Evolutionary conservation across 2,797 vertebrate species (phyloP).

Genomic region (Lagorchestes hirsutus): DNA sequence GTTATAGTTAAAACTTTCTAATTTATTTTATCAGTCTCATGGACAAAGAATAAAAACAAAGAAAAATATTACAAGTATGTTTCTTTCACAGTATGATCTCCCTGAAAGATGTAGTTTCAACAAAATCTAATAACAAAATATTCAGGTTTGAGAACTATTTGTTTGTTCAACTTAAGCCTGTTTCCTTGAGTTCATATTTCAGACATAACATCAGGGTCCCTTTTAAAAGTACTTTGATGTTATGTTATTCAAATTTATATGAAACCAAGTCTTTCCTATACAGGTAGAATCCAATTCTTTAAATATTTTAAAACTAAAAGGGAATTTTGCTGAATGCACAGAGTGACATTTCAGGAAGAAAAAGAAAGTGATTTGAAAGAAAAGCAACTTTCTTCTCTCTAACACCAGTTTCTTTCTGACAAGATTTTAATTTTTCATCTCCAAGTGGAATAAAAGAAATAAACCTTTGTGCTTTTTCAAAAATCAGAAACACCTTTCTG

Average conservation of each 20-base stretch:
- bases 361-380: neutral
- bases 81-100: neutral
- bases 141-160: neutral
- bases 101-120: neutral
- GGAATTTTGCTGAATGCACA: neutral
- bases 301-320: neutral
- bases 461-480: neutral
- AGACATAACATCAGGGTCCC: neutral
- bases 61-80: too few species aligned
- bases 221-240: neutral
- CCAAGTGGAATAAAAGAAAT: neutral
- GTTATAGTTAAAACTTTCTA: too few species aligned
- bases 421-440: neutral
- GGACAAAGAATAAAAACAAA: too few species aligned
- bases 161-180: neutral
- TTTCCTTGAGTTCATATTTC: neutral
- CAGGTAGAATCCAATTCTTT: neutral
- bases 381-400: neutral
- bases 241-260: neutral
- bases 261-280: neutral
- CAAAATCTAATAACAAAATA: neutral
- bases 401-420: neutral
- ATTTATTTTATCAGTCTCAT: too few species aligned
- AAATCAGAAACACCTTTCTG: neutral
- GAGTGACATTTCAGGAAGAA: neutral